These are phyloP conservation scores for Volucella inflata DNA, from an alignment of 2,888 invertebrate species.

Conservation along the genomic window DNA sequence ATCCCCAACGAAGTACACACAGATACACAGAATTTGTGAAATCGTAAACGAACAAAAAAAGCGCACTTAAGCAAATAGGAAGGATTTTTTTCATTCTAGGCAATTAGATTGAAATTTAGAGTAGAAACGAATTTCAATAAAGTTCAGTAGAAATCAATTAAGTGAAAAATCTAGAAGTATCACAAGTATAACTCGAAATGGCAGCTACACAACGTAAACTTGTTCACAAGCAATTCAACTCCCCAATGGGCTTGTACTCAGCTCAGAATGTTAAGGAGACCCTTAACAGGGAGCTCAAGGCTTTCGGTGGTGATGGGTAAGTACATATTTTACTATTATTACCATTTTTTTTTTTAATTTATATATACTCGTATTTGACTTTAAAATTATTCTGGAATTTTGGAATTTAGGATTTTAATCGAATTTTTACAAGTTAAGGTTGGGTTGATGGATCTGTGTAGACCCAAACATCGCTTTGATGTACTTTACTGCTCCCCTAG, in stretches of 20 bases:
- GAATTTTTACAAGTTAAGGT: too few relatives aligned
- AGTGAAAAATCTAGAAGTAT: conserved; percentile 78
- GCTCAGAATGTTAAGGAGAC: conserved; percentile 92
- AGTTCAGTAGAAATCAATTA: conserved; percentile 70
- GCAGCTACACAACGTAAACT: conserved; percentile 88
- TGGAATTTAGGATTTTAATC: too few relatives aligned
- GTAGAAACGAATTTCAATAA: conserved; percentile 62
- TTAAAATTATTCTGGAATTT: too few relatives aligned
- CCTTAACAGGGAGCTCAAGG: conserved; percentile 90
- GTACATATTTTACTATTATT: too few relatives aligned
- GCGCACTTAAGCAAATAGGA: conserved; percentile 29
- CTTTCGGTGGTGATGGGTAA: conserved; percentile 92
- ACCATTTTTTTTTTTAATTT: too few relatives aligned
- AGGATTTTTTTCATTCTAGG: conserved; percentile 46
- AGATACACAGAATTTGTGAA: conserved; percentile 50
- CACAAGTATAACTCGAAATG: conserved; percentile 85
- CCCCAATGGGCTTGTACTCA: conserved; percentile 93
- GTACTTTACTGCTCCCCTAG: too few relatives aligned
- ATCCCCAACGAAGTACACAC: conserved; percentile 71
- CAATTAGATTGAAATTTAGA: conserved; percentile 48
- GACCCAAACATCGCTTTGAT: too few relatives aligned
- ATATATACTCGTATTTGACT: too few relatives aligned
- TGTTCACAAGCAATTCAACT: conserved; percentile 95
- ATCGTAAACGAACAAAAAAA: conserved; percentile 23
- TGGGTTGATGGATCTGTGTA: too few relatives aligned